Evolutionary conservation across 2,113 vertebrate species (phyloP).

Genomic region (Zosterops japonicus): DNA sequence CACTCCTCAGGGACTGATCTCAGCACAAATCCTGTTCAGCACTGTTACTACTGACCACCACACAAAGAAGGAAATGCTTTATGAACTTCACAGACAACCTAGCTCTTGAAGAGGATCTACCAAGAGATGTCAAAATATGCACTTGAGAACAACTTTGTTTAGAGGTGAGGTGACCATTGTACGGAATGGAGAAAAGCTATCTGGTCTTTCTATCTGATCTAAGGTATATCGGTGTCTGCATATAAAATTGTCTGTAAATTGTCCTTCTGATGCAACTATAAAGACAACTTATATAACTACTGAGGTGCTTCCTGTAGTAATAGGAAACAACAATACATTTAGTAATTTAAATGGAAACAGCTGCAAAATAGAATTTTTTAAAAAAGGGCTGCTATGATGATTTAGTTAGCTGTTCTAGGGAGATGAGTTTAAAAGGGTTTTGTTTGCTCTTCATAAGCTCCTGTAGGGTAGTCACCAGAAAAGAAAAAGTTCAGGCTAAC

Average conservation of each 20-base stretch:
- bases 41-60: neutral
- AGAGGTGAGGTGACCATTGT: neutral
- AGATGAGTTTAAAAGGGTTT: neutral
- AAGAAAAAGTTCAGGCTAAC: neutral
- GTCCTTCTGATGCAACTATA: neutral
- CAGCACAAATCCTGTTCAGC: neutral
- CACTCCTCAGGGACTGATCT: neutral
- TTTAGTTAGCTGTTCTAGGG: neutral
- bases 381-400: neutral
- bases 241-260: neutral
- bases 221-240: neutral
- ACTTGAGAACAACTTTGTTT: neutral
- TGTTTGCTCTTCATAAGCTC: neutral
- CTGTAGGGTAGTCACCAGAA: neutral
- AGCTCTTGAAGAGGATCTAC: neutral
- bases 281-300: neutral
- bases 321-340: neutral
- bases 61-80: neutral
- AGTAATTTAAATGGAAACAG: neutral
- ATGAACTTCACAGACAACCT: neutral
- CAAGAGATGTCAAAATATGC: rapidly evolving
- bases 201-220: neutral
- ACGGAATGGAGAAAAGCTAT: neutral
- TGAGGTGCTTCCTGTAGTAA: neutral
- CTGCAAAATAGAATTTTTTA: neutral